Base-by-base conservation (phyloP, 1,140 invertebrate genomes). In the Acromyrmex echinatior region DNA sequence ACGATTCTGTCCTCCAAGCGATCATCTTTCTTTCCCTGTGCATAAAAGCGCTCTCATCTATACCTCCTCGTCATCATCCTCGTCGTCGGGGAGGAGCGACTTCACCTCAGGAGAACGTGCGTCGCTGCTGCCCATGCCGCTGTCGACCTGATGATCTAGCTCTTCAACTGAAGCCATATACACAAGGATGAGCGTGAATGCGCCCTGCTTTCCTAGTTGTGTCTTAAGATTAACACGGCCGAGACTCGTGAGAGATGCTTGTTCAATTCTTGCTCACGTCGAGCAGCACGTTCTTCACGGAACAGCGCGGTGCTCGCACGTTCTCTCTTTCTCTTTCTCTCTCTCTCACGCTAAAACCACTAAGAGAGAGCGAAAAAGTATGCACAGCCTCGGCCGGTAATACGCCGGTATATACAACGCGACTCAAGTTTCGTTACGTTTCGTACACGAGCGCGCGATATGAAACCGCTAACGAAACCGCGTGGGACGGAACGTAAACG, bases 41-140 rank as follows among this genome's bases (percentile, higher is more conserved):
- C 25, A 39, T 4, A 35, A 16, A 14, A 3, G 3, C 3, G 2
- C 0, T 81, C 9, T 62, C 0, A 16, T 1, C 6, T 25, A 63
- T 60, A 86, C 79, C 66, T 81, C 82, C 88, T 94, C 93, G 86
- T 93, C 93, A 16, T 95, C 93, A 5, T 93, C 93, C 9, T 92
- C 93, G n/a, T 94, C 93, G 18, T 93, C 88, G 14, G 91, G 92
- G 68, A 94, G 89, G 85, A 93, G 86, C 16, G 92, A 92, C 88
- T 95, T 95, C 14, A 93, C 84, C 82, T 95, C 94, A 49, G 94
- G 94, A 49, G 94, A 95, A 63, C 91, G 91, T 49, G 91, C 91
- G 80, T 95, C 94, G 90, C 93, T 94, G 88, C 92, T 94, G 45
- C 92, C 94, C 93, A 95, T 94, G 71, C 93, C 94, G 92, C 93